Evolutionary conservation across 1,140 invertebrate genomes (phyloP), one percentile per base, ranked within the genome.

Genomic region (Paralvinella palmiformis): DNA sequence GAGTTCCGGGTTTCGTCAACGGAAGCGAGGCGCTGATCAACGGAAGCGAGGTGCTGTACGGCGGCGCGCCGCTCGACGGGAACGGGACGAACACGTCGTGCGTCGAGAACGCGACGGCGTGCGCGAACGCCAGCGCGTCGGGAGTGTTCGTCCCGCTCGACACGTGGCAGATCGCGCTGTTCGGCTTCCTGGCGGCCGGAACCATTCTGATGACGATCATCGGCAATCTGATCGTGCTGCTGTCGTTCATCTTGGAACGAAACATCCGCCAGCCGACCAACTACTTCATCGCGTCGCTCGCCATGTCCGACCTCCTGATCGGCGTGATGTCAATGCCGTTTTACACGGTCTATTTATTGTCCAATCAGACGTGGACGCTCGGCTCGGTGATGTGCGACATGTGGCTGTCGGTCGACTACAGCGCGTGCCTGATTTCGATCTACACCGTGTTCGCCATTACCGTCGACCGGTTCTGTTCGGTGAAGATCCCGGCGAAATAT

Each of bases 401-500:
- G 35, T 99, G 97, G 97, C 85, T 99, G 0, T 96, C 96, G 0
- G 91, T 98, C 22, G 97, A 99, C 82, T 99, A 98, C 81, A 98
- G 96, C 4, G 96, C 98, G 1, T 99, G 97, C 76, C 84, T 99
- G 24, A 95, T 98, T 3, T 98, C 96, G 1, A 97, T 99, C 79
- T 99, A 99, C 79, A 99, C 97, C 0, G 97, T 99, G 1, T 86
- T 99, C 31, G 85, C 98, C 53, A 99, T 99, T 69, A 99, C 97
- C 15, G 92, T 98, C 57, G 97, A 99, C 81, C 86, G 97, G 61
- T 99, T 96, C 82, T 99, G 96, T 80, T 98, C 95, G 6, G 96
- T 99, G 0, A 98, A 97, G 85, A 97, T 98, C 65, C 96, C 97
- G 1, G 94, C 97, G 0, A 91, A 91, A 73, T 99, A 99, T 81